These are phyloP conservation scores for Callipepla squamata DNA, from an alignment of 2,113 vertebrate species.

Conservation along the genomic window DNA sequence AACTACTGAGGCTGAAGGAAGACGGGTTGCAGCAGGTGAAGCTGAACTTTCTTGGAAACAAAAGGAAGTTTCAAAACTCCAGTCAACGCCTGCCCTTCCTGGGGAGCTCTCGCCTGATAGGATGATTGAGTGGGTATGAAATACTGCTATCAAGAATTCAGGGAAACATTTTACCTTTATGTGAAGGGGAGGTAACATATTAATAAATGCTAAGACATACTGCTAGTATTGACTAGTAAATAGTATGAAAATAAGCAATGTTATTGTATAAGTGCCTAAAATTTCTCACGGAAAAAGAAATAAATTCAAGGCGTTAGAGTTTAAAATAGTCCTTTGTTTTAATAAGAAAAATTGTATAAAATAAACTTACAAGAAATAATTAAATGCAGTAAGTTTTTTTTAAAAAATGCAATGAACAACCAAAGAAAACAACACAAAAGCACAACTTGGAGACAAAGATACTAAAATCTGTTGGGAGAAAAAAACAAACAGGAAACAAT, in stretches of 20 bases:
- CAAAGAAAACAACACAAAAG: background rate
- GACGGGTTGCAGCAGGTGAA: background rate
- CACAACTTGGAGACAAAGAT: background rate
- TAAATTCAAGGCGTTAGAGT: background rate
- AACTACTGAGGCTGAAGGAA: background rate
- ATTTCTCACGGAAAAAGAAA: background rate
- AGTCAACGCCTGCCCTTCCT: background rate
- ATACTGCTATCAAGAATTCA: background rate
- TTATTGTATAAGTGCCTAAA: background rate
- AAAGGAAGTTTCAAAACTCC: slow-evolving; percentile 66
- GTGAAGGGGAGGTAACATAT: background rate
- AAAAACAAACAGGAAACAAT: background rate
- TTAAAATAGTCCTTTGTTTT: background rate
- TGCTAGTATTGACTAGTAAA: background rate
- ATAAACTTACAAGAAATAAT: background rate
- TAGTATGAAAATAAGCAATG: background rate
- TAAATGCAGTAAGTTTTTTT: background rate
- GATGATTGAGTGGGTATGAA: slow-evolving; percentile 86
- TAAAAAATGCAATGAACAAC: background rate
- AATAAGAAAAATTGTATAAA: background rate
- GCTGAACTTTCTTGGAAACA: background rate
- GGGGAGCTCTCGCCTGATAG: slow-evolving; percentile 30
- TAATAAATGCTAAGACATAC: background rate
- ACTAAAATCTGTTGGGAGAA: background rate
- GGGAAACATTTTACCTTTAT: background rate